A percentile compares a stretch with the other conserved stretches of the same genome.
phyloP scores from a whole-genome alignment of 2,888 invertebrate genomes.

The Eilema depressum region DNA sequence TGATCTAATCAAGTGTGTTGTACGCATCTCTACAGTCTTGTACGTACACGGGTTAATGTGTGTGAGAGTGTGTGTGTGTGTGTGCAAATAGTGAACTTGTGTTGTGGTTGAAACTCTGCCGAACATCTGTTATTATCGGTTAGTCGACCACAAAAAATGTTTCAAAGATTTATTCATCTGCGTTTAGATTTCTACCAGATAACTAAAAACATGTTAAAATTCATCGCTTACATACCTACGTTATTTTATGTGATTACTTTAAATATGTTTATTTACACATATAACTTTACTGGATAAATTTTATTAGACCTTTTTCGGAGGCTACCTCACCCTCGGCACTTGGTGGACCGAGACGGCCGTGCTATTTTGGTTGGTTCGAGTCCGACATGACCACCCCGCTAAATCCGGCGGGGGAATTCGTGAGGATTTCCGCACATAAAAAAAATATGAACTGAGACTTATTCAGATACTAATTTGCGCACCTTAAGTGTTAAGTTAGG shows the following conservation, averaged over 20 bases:
- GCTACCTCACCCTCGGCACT: too few relatives aligned
- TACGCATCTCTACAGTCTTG: slow-evolving; percentile 5
- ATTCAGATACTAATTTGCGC: too few relatives aligned
- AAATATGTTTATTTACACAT: background rate
- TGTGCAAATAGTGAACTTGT: slow-evolving; percentile 45
- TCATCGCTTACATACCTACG: background rate
- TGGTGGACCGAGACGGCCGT: too few relatives aligned
- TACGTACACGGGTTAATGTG: slow-evolving; percentile 11
- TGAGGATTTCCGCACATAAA: too few relatives aligned
- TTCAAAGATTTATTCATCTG: slow-evolving; percentile 47
- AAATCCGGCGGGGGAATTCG: too few relatives aligned
- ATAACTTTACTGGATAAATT: too few relatives aligned
- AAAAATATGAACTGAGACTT: too few relatives aligned
- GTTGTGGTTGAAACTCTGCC: slow-evolving; percentile 34
- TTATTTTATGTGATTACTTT: background rate
- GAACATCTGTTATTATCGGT: slow-evolving; percentile 60
- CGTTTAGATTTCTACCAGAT: slow-evolving; percentile 35
- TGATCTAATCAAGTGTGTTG: slow-evolving; percentile 35
- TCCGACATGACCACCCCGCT: too few relatives aligned
- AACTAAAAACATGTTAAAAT: background rate
- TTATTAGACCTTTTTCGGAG: too few relatives aligned
- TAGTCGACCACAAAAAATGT: slow-evolving; percentile 56
- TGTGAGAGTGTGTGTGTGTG: slow-evolving; percentile 14
- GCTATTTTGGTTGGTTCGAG: too few relatives aligned
- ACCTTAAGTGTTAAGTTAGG: background rate